Percentiles rank a stretch among this genome's conserved stretches.
Conservation (phyloP, 2,888 invertebrate genomes). For the Melikaiella ostensackeni region DNA sequence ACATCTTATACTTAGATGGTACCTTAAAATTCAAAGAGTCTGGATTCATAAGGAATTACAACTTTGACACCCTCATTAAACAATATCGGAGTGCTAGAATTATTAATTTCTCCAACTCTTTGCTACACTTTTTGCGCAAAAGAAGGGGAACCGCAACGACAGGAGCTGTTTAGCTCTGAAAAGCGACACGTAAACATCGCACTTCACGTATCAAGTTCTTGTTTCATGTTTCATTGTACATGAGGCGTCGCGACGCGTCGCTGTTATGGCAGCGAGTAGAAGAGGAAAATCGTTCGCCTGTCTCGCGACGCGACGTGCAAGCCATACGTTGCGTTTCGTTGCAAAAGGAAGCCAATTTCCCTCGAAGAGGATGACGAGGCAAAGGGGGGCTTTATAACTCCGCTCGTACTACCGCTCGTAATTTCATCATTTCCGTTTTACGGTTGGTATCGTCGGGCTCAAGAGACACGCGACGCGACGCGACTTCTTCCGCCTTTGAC, state of each 20-base stretch:
- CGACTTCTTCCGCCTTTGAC: conserved; percentile 58
- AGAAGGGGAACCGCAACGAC: neutral
- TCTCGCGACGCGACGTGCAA: conserved; percentile 37
- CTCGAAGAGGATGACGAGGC: conserved; percentile 40
- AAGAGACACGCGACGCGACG: conserved; percentile 56
- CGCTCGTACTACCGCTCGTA: conserved; percentile 57
- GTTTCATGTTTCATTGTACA: conserved; percentile 17
- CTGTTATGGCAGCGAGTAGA: neutral
- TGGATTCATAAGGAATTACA: too few relatives aligned
- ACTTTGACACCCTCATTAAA: too few relatives aligned
- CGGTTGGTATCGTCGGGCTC: conserved; percentile 55
- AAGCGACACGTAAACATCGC: neutral
- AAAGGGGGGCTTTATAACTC: conserved; percentile 54
- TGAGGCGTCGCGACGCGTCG: neutral
- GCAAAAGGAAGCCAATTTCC: conserved; percentile 50
- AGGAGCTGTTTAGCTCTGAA: neutral
- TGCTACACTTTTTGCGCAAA: too few relatives aligned
- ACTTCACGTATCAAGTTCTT: conserved; percentile 18
- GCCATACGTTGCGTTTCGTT: conserved; percentile 41
- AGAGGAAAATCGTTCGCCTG: conserved; percentile 37
- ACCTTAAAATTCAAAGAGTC: too few relatives aligned
- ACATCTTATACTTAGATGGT: too few relatives aligned
- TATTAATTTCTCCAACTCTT: too few relatives aligned
- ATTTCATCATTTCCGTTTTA: conserved; percentile 66
- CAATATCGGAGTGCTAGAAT: too few relatives aligned